These are phyloP conservation scores for Orthonyx spaldingii DNA, from an alignment of 2,113 vertebrate species.

Conservation along the genomic window DNA sequence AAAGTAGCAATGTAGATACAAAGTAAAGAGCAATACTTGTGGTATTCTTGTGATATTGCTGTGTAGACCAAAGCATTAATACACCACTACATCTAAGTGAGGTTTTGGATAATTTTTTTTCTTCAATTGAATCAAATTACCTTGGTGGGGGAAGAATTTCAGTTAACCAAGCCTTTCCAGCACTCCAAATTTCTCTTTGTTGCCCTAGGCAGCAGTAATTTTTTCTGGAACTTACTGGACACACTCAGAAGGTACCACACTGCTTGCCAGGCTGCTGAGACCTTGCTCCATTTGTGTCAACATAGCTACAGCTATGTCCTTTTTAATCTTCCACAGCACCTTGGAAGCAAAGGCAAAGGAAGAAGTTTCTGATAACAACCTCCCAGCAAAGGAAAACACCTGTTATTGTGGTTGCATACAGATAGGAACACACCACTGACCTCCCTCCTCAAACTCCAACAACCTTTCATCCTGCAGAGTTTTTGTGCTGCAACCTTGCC, in stretches of 20 bases:
- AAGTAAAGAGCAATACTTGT: neutral
- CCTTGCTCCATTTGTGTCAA: neutral
- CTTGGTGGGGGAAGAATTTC: neutral
- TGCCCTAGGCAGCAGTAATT: neutral
- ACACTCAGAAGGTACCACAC: accelerated
- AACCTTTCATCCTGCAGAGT: neutral
- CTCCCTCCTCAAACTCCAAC: neutral
- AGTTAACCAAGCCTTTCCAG: neutral
- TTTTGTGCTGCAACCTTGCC: neutral
- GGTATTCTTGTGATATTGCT: neutral
- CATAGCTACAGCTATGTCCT: neutral
- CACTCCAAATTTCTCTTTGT: neutral
- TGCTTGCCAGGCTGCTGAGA: neutral
- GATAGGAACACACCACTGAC: neutral
- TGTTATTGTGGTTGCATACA: accelerated
- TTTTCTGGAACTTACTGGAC: neutral
- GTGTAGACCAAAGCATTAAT: neutral
- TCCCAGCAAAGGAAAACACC: neutral
- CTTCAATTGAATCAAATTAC: neutral
- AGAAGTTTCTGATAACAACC: neutral
- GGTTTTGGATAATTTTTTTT: neutral
- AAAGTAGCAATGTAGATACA: neutral
- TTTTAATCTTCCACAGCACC: neutral
- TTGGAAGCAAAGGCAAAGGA: neutral
- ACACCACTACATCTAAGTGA: neutral